Evolutionary conservation across 2,113 vertebrate genomes (phyloP), one percentile per base, ranked within the genome.

Genomic region (Sander lucioperca): DNA sequence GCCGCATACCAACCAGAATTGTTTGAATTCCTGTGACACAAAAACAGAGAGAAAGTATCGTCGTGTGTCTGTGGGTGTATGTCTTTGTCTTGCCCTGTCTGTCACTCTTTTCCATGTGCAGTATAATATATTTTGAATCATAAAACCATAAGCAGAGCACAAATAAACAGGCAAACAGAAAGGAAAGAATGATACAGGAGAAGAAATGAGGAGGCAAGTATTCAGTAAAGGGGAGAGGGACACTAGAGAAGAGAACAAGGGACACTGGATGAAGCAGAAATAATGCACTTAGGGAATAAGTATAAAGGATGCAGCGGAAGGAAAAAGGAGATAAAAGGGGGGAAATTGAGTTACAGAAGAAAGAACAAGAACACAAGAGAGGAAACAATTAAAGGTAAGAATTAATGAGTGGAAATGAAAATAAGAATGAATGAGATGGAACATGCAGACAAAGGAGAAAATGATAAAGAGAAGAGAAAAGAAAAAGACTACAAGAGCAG

Each of bases 11-110:
- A 74, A 81, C 68, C 5, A 36, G 70, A 70, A 88, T 90, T 69
- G 70, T 77, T 88, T 58, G 81, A 86, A 91, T 93, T 90, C 89
- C 89, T 90, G 63, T 8, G 67, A 83, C 83, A 85, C 77, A 75
- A 83, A 87, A 86, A 65, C 59, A 77, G 59, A 69, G 50, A 69
- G 53, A 59, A 77, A 51, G 23, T 64, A 51, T 82, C 62, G 48
- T 21, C 72, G 76, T 74, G 25, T 58, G 50, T 73, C 7, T 82
- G 48, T 63, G 62, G 21, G 39, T 9, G 43, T 74, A 30, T 21
- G 63, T 48, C 63, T 39, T 33, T 30, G 33, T 54, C 5, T 25
- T 45, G 47, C 23, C 77, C 36, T 36, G 50, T 76, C 70, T 86
- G 68, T 64, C 68, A 66, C 62, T 12, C 5, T 23, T 11, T 18